Conservation (phyloP, 2,888 invertebrate genomes). For the Candidula unifasciata region DNA sequence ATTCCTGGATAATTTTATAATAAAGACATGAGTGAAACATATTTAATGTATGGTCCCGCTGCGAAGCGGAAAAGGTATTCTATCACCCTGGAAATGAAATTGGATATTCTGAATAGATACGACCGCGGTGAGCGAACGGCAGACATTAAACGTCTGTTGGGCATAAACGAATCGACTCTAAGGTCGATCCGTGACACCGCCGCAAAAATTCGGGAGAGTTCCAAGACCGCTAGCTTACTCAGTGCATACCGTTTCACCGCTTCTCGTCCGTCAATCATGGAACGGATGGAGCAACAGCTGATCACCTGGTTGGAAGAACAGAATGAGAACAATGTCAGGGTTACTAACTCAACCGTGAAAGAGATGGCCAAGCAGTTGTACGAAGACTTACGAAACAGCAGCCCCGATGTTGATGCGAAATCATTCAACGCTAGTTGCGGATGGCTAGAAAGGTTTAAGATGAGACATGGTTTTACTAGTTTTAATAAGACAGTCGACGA, state of each 20-base stretch:
- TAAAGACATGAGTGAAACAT: neutral
- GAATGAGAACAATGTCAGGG: neutral
- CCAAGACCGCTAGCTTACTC: neutral
- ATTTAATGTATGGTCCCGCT: neutral
- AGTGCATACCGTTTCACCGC: neutral
- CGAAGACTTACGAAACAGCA: neutral
- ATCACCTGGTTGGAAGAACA: constrained; percentile 29
- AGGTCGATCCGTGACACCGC: constrained; percentile 21
- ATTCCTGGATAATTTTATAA: too few relatives aligned
- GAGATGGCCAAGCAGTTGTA: constrained; percentile 42
- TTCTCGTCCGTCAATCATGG: constrained; percentile 18
- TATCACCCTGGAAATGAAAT: constrained; percentile 8
- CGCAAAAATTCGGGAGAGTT: neutral
- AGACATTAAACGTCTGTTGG: constrained; percentile 6
- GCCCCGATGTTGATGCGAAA: neutral
- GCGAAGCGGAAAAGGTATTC: neutral
- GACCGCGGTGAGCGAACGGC: constrained; percentile 6
- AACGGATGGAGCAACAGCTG: constrained; percentile 19
- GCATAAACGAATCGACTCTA: constrained; percentile 24
- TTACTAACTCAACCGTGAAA: neutral
- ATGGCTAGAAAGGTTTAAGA: constrained; percentile 45
- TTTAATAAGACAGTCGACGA: too few relatives aligned
- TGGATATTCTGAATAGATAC: constrained; percentile 7
- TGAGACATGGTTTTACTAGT: constrained; percentile 2
- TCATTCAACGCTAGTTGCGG: constrained; percentile 34